Evolutionary conservation across 1,140 invertebrate species (phyloP), one percentile per base, ranked within the genome.

Genomic region (Drosophila bifasciata): DNA sequence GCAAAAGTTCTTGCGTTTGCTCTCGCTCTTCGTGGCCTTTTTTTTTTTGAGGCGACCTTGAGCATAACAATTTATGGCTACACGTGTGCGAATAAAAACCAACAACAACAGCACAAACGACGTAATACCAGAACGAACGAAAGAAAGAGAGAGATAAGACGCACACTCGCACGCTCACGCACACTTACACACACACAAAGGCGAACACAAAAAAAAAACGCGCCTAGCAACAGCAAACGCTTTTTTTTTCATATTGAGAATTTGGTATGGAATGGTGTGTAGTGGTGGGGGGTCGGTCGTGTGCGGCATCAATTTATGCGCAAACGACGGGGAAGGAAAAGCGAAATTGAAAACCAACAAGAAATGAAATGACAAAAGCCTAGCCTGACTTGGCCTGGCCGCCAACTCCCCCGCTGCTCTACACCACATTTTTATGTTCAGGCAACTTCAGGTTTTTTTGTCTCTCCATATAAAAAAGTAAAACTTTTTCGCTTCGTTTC

Each of bases 31-130:
- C 43, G 17, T 43, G 19, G 50, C 56, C 57, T 69, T 74, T 58
- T 58, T 32, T 53, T 41, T 52, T 67, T n/a, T n/a, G n/a, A n/a
- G n/a, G 68, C 79, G 79, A 88, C 83, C 83, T 88, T 88, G 83
- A 88, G 83, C 83, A 88, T 83, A 85, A 73, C 58, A 85, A 86
- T 83, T 88, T 88, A 88, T 88, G 72, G 83, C 83, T 88, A 78
- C 83, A 83, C 83, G 83, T 88, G 83, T 79, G 84, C 83, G 84
- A 83, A 88, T 84, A 68, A 68, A 68, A 69, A 36, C 63, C 73
- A 76, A 68, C 51, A 67, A 50, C 59, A 79, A n/a, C n/a, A n/a
- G n/a, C n/a, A n/a, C n/a, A 73, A 70, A 59, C 60, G 51, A 66
- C 62, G 55, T 44, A 56, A 45, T 50, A 61, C 16, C 16, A 59